Evolutionary conservation across 2,888 invertebrate genomes (phyloP), one percentile per base, ranked within the genome.

Genomic region (Nebria salina): DNA sequence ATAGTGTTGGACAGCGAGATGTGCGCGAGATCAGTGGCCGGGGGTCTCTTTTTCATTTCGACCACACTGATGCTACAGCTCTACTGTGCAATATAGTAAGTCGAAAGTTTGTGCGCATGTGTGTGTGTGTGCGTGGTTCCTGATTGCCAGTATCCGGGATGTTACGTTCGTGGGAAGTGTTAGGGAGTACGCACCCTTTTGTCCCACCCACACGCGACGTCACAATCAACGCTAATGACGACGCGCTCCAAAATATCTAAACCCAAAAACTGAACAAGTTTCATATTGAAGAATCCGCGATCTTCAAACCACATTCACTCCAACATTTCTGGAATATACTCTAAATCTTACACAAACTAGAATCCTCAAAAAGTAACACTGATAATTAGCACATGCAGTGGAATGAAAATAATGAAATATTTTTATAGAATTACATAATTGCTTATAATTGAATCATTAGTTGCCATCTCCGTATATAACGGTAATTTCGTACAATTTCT

Each of bases 141-240:
- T 78, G 78, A 78, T 78, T 78, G 73, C 73, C 78, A 65, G 72
- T 78, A 78, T 78, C 78, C 78, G 78, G 78, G 78, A 78, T 78
- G 78, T 78, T 73, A 73, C 73, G 78, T 73, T 75, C 80, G 80
- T 80, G 80, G 80, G 80, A 80, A 80, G 75, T 54, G 64, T 43
- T 26, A 15, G 54, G 75, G 75, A 78, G 74, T 65, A 68, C 64
- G 75, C 75, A 75, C 64, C 75, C 65, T 65, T 65, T 26, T 34
- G 7, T 11, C 25, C 20, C 65, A 34, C 64, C 75, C 13, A n/a
- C 70, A 25, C 70, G 70, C 70, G 34, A 75, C 75, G 65, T 77
- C 72, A 72, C 72, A 73, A 78, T 73, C 73, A 78, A 11, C 65
- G 65, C 78, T 65, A 79, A 79, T 75, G 79, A 75, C 34, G 70